These are phyloP conservation scores for Gymnodraco acuticeps DNA, from an alignment of 2,797 vertebrate species.

Conservation along the genomic window DNA sequence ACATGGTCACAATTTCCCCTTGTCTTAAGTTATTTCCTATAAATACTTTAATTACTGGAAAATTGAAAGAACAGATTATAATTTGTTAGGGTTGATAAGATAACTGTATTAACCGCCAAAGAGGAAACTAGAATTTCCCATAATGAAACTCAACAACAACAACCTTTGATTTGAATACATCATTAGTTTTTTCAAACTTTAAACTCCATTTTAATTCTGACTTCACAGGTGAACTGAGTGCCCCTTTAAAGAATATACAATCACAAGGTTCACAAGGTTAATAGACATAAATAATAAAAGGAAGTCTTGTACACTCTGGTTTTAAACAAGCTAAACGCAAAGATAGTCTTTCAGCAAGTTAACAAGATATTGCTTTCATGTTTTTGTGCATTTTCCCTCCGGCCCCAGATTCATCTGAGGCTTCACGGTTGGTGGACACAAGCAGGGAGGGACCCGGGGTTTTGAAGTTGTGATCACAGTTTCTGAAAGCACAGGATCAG, in stretches of 20 bases:
- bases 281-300: not conserved
- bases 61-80: not conserved
- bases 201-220: not conserved
- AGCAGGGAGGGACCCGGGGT: conserved; percentile 63
- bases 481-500: conserved; percentile 79
- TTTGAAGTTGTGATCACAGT: conserved; percentile 81
- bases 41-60: too few species aligned
- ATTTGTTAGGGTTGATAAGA: not conserved
- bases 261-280: not conserved
- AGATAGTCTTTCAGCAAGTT: conserved; percentile 36
- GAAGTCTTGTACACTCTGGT: not conserved
- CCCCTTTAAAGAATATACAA: conserved; percentile 7
- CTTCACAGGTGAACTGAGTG: not conserved
- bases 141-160: not conserved
- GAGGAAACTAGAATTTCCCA: conserved; percentile 4
- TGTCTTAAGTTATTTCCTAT: not conserved
- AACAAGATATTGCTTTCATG: conserved; percentile 38
- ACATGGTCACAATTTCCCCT: conserved; percentile 1
- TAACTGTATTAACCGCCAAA: not conserved
- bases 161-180: conserved; percentile 1
- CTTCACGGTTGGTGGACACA: conserved; percentile 64
- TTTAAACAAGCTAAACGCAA: conserved; percentile 7
- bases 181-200: not conserved
- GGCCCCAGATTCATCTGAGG: conserved; percentile 63
- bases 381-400: conserved; percentile 52